Conservation (phyloP, 2,113 vertebrate genomes). For the Atherinomorus stipes region DNA sequence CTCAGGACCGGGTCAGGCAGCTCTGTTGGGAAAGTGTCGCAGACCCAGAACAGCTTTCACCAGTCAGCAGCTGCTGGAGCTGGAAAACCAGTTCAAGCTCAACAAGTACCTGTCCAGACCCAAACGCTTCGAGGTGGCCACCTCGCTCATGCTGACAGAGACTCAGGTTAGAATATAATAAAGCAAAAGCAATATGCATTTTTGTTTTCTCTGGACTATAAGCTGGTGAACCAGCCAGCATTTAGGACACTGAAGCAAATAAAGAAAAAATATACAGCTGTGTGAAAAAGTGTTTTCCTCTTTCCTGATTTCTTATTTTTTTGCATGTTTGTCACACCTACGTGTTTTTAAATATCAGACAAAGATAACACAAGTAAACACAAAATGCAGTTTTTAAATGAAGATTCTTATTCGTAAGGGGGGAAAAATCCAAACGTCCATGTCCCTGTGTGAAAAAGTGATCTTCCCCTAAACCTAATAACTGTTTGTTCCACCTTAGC, state of each 20-base stretch:
- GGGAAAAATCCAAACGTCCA: too few species aligned
- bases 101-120: constrained; percentile 89
- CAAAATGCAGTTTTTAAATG: too few species aligned
- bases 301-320: too few species aligned
- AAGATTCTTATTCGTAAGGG: too few species aligned
- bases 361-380: too few species aligned
- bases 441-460: too few species aligned
- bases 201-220: neutral
- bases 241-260: neutral
- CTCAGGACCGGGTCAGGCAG: constrained; percentile 71
- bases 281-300: too few species aligned
- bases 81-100: constrained; percentile 89
- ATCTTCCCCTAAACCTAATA: too few species aligned
- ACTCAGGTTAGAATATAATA: constrained; percentile 80
- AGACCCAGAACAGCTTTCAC: constrained; percentile 88
- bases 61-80: constrained; percentile 86
- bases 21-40: constrained; percentile 85
- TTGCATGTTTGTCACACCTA: too few species aligned
- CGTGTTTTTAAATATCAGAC: too few species aligned
- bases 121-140: constrained; percentile 88
- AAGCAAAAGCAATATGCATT: neutral
- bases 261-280: too few species aligned
- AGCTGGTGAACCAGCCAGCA: neutral
- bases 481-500: too few species aligned
- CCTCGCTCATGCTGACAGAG: constrained; percentile 87